Conservation (phyloP, 2,113 vertebrate genomes). For the Colistium nudipinnis region DNA sequence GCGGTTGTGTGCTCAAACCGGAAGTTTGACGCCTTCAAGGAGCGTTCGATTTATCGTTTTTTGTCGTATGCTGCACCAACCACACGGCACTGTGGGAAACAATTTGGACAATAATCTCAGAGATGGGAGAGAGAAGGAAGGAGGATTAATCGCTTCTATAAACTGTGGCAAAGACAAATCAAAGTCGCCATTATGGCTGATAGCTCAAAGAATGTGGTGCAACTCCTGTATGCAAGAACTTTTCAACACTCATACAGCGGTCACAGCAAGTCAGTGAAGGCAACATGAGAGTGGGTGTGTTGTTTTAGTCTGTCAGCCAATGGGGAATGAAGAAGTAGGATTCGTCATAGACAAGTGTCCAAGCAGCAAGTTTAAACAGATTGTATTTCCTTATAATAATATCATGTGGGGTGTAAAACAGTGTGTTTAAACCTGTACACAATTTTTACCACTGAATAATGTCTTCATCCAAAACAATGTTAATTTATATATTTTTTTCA, state of each 20-base stretch:
- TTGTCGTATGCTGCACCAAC: too few species aligned
- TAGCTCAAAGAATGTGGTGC: too few species aligned
- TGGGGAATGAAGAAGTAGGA: background rate
- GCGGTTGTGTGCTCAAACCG: conserved; percentile 17
- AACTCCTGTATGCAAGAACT: too few species aligned
- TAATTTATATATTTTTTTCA: too few species aligned
- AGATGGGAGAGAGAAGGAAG: background rate
- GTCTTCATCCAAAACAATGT: background rate
- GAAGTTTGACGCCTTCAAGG: conserved; percentile 54
- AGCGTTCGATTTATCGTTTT: conserved; percentile 1
- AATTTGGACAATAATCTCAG: background rate
- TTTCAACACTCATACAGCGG: too few species aligned
- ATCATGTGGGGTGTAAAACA: background rate
- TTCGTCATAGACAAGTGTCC: too few species aligned
- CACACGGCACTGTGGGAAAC: background rate
- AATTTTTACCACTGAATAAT: too few species aligned
- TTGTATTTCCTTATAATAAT: background rate
- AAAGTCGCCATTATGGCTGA: too few species aligned
- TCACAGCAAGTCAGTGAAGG: conserved; percentile 19
- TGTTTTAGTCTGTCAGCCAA: background rate
- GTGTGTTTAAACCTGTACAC: background rate
- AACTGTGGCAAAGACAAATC: too few species aligned
- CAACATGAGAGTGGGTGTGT: conserved; percentile 31
- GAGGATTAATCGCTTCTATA: too few species aligned
- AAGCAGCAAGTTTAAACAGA: too few species aligned